Evolutionary conservation across 2,797 vertebrate genomes (phyloP).

Genomic region (Nyctibius grandis): DNA sequence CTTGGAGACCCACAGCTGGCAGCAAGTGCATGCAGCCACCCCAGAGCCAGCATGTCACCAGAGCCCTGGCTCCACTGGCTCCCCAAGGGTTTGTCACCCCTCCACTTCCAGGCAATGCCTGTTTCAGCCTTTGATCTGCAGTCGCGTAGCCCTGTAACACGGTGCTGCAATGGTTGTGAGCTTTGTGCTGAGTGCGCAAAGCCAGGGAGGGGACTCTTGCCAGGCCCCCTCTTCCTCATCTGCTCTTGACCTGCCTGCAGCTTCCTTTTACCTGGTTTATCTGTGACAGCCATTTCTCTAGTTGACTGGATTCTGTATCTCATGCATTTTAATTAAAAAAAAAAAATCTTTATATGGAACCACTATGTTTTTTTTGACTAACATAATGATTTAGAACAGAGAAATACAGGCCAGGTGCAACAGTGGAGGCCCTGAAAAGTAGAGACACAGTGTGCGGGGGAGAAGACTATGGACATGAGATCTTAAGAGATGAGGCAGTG

Average conservation of each 20-base stretch:
- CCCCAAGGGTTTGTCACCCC: slow-evolving; percentile 27
- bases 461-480: background rate
- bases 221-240: background rate
- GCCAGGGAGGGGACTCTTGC: too few relatives aligned
- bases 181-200: background rate
- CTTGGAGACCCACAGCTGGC: background rate
- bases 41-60: too few relatives aligned
- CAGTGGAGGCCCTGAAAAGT: background rate
- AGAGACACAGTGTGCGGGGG: background rate
- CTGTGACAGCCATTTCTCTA: background rate
- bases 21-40: accelerated
- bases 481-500: background rate
- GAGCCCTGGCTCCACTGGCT: accelerated
- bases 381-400: background rate
- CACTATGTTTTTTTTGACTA: background rate
- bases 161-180: background rate
- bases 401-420: background rate
- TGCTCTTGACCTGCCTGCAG: background rate
- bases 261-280: background rate
- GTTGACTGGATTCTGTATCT: background rate
- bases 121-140: slow-evolving; percentile 82
- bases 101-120: slow-evolving; percentile 83
- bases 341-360: background rate
- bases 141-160: accelerated
- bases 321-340: background rate